Evolutionary conservation across 2,888 invertebrate species (phyloP).

Genomic region (Prostheceraeus crozeri): DNA sequence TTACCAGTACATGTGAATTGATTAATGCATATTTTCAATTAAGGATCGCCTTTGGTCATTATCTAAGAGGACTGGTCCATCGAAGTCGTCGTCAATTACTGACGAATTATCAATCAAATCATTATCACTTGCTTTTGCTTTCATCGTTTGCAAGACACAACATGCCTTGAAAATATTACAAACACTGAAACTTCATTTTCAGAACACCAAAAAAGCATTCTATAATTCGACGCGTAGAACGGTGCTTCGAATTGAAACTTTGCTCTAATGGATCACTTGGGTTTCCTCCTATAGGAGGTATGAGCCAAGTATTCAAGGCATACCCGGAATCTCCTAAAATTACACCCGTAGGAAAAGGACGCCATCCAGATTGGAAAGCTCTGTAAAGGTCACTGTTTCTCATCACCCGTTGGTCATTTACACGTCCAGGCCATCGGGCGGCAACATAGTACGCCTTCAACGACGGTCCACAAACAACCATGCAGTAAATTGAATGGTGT

Average conservation of each 20-base stretch:
- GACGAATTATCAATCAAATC: no score
- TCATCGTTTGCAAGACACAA: no score
- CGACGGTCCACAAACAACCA: constrained; percentile 14
- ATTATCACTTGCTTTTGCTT: no score
- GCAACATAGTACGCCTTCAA: constrained; percentile 22
- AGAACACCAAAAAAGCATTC: constrained; percentile 27
- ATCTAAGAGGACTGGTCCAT: no score
- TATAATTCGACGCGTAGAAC: constrained; percentile 9
- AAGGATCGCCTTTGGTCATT: no score
- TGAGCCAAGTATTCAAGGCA: constrained; percentile 22
- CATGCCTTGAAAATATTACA: no score
- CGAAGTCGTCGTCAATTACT: no score
- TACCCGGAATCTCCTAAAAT: constrained; percentile 28
- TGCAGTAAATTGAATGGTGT: constrained; percentile 23
- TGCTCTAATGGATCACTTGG: background rate
- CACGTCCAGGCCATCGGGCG: constrained; percentile 11
- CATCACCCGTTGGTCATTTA: constrained; percentile 26
- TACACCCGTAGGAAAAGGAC: constrained; percentile 26
- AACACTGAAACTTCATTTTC: constrained; percentile 18
- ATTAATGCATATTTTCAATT: no score
- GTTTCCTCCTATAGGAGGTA: constrained; percentile 25
- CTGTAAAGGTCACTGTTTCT: constrained; percentile 3
- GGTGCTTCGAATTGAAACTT: constrained; percentile 9
- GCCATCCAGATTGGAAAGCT: constrained; percentile 26
- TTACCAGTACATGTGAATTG: no score